These are phyloP conservation scores for Sialis lutaria DNA, from an alignment of 2,888 invertebrate species.

Conservation along the genomic window DNA sequence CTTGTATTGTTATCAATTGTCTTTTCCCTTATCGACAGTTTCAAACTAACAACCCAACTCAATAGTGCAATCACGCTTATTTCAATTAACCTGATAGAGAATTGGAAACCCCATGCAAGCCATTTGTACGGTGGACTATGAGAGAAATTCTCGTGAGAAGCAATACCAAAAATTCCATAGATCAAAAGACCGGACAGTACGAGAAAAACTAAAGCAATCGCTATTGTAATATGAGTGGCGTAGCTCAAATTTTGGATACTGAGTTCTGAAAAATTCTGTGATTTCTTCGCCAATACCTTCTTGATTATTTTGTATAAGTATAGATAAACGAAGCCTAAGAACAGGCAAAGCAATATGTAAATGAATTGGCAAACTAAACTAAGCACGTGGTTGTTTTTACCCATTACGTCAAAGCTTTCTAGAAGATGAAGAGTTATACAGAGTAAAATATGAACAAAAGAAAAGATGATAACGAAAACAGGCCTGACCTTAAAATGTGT, in stretches of 20 bases:
- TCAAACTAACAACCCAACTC: conserved; percentile 67
- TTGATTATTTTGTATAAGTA: conserved; percentile 67
- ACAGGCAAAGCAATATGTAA: conserved; percentile 69
- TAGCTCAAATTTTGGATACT: conserved; percentile 62
- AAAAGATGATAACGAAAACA: conserved; percentile 58
- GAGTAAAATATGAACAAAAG: conserved; percentile 58
- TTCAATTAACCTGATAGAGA: conserved; percentile 69
- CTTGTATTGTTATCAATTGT: conserved; percentile 45
- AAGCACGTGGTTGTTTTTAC: conserved; percentile 29
- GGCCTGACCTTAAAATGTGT: conserved; percentile 58
- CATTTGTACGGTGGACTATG: conserved; percentile 56
- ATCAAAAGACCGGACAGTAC: conserved; percentile 69
- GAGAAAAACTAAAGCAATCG: conserved; percentile 69
- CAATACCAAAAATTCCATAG: conserved; percentile 57
- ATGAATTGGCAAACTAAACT: conserved; percentile 69
- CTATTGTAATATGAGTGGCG: conserved; percentile 78
- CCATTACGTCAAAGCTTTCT: conserved; percentile 32
- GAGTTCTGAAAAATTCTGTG: conserved; percentile 62
- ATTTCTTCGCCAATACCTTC: conserved; percentile 54
- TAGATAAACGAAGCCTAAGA: conserved; percentile 68
- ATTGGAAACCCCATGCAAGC: conserved; percentile 86
- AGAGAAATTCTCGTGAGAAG: conserved; percentile 26
- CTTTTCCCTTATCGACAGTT: conserved; percentile 53
- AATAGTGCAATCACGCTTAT: conserved; percentile 72
- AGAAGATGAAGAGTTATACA: conserved; percentile 71